Base-by-base conservation (phyloP, 2,888 invertebrate genomes). In the Trissonchulus latispiculum region DNA sequence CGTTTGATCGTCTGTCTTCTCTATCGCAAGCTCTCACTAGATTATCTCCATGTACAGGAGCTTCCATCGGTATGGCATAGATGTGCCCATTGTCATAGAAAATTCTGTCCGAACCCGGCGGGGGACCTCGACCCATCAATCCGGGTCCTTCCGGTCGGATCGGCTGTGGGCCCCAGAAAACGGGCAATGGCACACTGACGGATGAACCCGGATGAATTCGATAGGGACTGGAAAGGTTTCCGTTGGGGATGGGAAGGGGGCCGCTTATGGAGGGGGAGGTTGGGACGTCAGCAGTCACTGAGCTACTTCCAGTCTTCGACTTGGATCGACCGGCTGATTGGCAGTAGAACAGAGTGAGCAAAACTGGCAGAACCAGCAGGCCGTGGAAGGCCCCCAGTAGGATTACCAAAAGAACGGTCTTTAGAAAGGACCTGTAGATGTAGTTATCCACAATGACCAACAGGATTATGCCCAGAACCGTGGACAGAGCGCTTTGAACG, bases 361-460 rank as follows among this genome's bases (percentile, higher is more conserved):
- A 78, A 2, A 85, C 84, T 0, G 95, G 95, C 23, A 95, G 86
- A n/a, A 95, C 86, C 80, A 95, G 90, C 8, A 95, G 87, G 0
- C 95, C 95, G 82, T 95, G 95, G 88, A 95, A 89, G 1, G 94
- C 93, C 64, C 95, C 95, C 78, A 94, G 91, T 84, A 93, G 90
- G 77, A 95, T 92, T 0, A 95, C 95, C 80, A 95, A 87, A 83
- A 95, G 92, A 32, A 95, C 93, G 89, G 94, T 94, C 86, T 94
- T 94, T 86, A 94, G 93, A 87, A 94, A 95, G 0, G 93, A 72
- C 23, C 74, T 48, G 84, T 94, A 95, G 72, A 95, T 92, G 83
- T 95, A 95, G 77, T 93, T 94, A 78, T 93, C 91, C 0, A 95
- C 93, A 37, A 94, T 86, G 2, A 93, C 87, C 23, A 95, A 85